phyloP scores from a whole-genome alignment of 2,888 invertebrate genomes.

The Caenorhabditis virilis region DNA sequence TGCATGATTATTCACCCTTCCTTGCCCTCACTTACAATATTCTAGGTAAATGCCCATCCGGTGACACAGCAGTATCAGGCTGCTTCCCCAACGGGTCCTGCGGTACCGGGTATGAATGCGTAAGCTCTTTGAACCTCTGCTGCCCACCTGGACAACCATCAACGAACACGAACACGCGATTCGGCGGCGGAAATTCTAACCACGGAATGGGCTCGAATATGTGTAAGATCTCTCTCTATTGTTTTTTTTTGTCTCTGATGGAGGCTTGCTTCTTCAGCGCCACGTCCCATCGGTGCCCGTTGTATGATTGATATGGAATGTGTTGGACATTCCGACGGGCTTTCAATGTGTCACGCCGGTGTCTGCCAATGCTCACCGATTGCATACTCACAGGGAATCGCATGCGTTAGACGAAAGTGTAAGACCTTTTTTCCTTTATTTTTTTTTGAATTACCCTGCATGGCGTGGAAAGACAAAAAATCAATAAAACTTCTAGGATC shows the following conservation, averaged over 20 bases:
- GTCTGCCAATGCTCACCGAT: slow-evolving; percentile 58
- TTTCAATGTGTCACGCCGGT: slow-evolving; percentile 55
- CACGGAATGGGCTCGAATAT: too few relatives aligned
- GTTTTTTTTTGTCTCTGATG: too few relatives aligned
- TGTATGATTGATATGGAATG: slow-evolving; percentile 54
- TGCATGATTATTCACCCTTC: background rate
- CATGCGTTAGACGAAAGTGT: slow-evolving; percentile 53
- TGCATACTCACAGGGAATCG: slow-evolving; percentile 56
- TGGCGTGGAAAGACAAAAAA: background rate
- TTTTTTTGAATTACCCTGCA: background rate
- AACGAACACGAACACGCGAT: slow-evolving; percentile 12
- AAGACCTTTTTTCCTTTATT: slow-evolving; percentile 8
- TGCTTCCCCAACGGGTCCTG: slow-evolving; percentile 58
- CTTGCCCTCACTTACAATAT: slow-evolving; percentile 14
- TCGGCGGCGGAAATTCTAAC: background rate
- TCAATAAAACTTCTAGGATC: background rate
- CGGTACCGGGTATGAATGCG: slow-evolving; percentile 52
- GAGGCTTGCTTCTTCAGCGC: slow-evolving; percentile 30
- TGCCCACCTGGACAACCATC: slow-evolving; percentile 44
- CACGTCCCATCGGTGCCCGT: slow-evolving; percentile 53
- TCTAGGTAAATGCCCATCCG: slow-evolving; percentile 55
- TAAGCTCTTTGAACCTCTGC: slow-evolving; percentile 47
- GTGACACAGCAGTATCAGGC: slow-evolving; percentile 51
- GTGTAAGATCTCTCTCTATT: too few relatives aligned
- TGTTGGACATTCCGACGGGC: slow-evolving; percentile 51